Conservation (phyloP, 2,888 invertebrate genomes). For the Formica aserva region DNA sequence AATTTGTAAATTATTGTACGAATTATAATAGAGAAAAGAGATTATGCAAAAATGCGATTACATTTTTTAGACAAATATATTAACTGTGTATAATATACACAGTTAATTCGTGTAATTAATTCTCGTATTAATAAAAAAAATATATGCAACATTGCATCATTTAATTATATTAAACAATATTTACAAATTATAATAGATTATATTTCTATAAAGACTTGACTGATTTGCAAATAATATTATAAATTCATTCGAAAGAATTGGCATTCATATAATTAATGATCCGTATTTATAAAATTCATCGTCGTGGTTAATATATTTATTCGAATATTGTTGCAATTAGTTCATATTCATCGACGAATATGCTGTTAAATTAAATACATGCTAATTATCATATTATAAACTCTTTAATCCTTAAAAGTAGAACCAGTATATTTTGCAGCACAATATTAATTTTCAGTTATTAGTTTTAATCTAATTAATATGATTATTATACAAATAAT, state of each 20-base stretch:
- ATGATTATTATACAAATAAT: background rate
- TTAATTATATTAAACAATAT: background rate
- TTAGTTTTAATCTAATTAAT: background rate
- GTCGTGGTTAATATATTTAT: background rate
- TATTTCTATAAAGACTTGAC: background rate
- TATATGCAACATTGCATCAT: background rate
- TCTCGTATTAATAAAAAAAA: background rate
- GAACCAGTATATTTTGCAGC: background rate
- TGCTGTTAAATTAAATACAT: background rate
- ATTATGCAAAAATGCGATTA: background rate
- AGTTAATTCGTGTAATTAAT: background rate
- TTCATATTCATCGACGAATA: background rate
- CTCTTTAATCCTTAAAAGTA: background rate
- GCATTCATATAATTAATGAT: background rate
- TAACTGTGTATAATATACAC: background rate
- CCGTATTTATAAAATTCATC: background rate
- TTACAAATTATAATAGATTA: background rate
- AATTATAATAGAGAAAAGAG: background rate
- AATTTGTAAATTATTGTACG: background rate
- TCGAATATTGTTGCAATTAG: background rate
- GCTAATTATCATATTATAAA: background rate
- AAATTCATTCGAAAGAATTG: background rate
- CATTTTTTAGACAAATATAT: background rate
- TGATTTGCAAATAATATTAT: background rate
- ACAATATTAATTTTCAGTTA: background rate